Evolutionary conservation across 2,888 invertebrate species (phyloP).

Genomic region (Autographa gamma): DNA sequence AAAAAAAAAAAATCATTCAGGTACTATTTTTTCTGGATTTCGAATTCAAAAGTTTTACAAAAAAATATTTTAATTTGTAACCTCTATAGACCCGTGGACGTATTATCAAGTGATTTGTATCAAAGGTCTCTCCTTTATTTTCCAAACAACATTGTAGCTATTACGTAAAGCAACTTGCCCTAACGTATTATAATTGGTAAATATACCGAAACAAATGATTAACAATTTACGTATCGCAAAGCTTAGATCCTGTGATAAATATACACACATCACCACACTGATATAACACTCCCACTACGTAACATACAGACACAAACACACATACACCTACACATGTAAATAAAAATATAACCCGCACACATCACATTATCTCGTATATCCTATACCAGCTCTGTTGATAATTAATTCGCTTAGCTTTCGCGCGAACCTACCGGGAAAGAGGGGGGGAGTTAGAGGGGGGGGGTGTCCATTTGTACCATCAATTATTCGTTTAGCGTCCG

Average conservation of each 20-base stretch:
- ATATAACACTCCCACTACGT: neutral
- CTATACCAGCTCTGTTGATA: constrained; percentile 55
- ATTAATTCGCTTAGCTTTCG: constrained; percentile 73
- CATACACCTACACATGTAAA: constrained; percentile 1
- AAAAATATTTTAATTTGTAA: too few species aligned
- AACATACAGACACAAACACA: neutral
- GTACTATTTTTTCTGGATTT: too few species aligned
- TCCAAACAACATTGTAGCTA: too few species aligned
- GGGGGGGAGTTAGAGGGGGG: constrained; percentile 22
- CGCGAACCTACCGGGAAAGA: constrained; percentile 39
- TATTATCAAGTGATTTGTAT: too few species aligned
- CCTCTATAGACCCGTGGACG: too few species aligned
- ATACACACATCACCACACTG: constrained; percentile 9
- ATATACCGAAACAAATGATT: neutral
- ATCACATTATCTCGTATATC: constrained; percentile 44
- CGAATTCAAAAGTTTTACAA: too few species aligned
- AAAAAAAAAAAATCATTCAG: too few species aligned
- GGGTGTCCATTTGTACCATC: constrained; percentile 77
- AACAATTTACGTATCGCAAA: neutral
- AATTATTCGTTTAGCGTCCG: constrained; percentile 79
- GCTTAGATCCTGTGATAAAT: neutral
- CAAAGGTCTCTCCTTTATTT: too few species aligned
- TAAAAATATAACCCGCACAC: constrained; percentile 9
- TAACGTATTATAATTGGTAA: neutral
- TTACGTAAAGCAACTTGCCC: neutral